Conservation (phyloP, 2,113 vertebrate genomes). For the Carlito syrichta region DNA sequence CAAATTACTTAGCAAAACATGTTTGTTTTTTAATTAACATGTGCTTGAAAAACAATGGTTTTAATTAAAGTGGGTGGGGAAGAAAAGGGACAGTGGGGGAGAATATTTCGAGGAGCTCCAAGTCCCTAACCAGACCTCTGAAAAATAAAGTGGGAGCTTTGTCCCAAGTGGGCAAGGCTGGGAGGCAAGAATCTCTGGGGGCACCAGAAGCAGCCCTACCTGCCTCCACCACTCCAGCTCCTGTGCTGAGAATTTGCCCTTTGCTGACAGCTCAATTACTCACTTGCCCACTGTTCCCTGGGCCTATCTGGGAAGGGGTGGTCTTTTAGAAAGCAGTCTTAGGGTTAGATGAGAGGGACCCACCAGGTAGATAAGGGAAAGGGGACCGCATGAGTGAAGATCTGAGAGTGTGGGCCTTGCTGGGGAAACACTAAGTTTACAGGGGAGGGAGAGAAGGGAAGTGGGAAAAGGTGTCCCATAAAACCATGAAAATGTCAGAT, state of each 20-base stretch:
- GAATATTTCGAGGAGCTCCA: constrained; percentile 52
- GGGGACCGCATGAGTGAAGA: not conserved
- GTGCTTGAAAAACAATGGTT: constrained; percentile 76
- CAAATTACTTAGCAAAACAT: constrained; percentile 78
- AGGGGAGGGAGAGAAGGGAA: not conserved
- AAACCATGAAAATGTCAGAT: not conserved
- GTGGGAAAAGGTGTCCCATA: not conserved
- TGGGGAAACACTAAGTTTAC: not conserved
- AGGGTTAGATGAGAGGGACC: not conserved
- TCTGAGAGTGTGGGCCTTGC: not conserved
- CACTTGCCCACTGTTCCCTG: not conserved
- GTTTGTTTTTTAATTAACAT: constrained; percentile 79
- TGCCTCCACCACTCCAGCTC: not conserved
- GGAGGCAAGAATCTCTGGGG: not conserved
- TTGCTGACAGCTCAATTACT: not conserved
- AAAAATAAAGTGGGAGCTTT: constrained; percentile 51
- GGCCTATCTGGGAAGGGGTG: not conserved
- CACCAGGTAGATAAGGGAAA: not conserved
- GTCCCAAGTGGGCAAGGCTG: not conserved
- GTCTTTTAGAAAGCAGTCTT: not conserved
- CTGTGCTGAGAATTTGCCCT: not conserved
- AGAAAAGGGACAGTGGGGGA: constrained; percentile 6
- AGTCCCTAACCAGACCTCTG: constrained; percentile 36
- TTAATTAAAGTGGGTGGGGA: constrained; percentile 72
- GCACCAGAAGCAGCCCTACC: not conserved